phyloP scores from a whole-genome alignment of 1,140 invertebrate genomes.

The Thaumetopoea pityocampa region DNA sequence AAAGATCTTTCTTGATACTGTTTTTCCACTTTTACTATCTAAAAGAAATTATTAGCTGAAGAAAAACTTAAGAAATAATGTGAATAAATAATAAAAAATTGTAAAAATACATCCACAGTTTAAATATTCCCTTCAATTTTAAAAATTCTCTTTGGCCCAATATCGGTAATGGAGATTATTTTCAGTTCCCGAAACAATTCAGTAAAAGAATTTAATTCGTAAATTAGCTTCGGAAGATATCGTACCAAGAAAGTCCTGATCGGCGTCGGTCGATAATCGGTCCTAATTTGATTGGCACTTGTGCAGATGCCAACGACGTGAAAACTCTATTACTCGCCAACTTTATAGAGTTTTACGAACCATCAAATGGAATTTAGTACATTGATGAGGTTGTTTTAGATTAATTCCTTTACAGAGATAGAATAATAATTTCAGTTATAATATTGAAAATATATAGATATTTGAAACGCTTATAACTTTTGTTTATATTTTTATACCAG shows the following conservation, averaged over 20 bases:
- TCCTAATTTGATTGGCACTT: slow-evolving; percentile 61
- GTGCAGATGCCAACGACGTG: slow-evolving; percentile 46
- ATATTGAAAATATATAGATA: too few relatives aligned
- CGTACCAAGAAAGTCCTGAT: slow-evolving; percentile 30
- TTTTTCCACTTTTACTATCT: too few relatives aligned
- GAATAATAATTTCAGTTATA: too few relatives aligned
- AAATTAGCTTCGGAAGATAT: slow-evolving; percentile 33
- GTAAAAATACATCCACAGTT: too few relatives aligned
- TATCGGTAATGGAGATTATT: slow-evolving; percentile 9
- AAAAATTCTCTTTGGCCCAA: too few relatives aligned
- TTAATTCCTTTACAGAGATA: slow-evolving; percentile 11
- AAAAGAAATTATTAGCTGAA: too few relatives aligned
- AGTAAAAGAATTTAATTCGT: slow-evolving; percentile 46
- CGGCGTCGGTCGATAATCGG: slow-evolving; percentile 42
- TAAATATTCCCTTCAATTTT: too few relatives aligned
- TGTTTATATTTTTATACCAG: too few relatives aligned
- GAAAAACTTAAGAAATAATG: too few relatives aligned
- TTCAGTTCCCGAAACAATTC: slow-evolving; percentile 25
- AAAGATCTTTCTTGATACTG: too few relatives aligned
- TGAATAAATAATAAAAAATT: too few relatives aligned
- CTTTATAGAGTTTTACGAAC: slow-evolving; percentile 34
- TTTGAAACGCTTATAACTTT: too few relatives aligned
- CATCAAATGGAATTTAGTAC: slow-evolving; percentile 30
- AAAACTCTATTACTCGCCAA: slow-evolving; percentile 44
- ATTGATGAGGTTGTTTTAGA: slow-evolving; percentile 31